Evolutionary conservation across 2,797 vertebrate species (phyloP).

Genomic region (Alca torda): DNA sequence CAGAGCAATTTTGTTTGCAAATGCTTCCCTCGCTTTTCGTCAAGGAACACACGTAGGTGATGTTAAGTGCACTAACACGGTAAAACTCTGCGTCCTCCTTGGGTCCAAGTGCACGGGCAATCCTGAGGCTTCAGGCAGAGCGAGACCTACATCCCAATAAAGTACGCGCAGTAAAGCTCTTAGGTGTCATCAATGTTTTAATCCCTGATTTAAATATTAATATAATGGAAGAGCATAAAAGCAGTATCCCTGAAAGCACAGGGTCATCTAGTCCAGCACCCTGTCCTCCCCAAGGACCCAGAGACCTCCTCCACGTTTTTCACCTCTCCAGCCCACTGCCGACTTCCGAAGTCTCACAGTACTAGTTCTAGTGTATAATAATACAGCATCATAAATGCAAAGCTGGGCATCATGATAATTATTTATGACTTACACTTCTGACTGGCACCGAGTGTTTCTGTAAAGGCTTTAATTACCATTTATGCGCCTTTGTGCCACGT

Average conservation of each 20-base stretch:
- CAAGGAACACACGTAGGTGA: neutral
- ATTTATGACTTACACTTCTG: conserved; percentile 44
- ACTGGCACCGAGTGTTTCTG: neutral
- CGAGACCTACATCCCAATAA: neutral
- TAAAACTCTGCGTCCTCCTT: neutral
- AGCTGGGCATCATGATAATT: conserved; percentile 20
- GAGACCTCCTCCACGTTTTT: neutral
- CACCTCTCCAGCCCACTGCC: neutral
- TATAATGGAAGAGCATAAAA: neutral
- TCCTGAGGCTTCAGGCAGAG: neutral
- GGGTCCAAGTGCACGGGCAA: neutral
- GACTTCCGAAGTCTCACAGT: neutral
- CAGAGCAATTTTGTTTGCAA: neutral
- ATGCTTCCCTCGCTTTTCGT: neutral
- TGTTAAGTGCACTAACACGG: neutral
- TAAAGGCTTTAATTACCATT: conserved; percentile 41
- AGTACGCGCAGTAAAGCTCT: neutral
- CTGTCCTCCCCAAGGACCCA: neutral
- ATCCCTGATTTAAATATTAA: conserved; percentile 11
- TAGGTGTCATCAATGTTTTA: conserved; percentile 43
- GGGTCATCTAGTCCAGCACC: neutral
- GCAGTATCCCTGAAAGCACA: neutral
- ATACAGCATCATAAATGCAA: neutral
- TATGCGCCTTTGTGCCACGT: neutral
- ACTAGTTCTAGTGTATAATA: conserved; percentile 17